These are phyloP conservation scores for Lordiphosa fenestrarum DNA, from an alignment of 2,888 invertebrate species.

Conservation along the genomic window DNA sequence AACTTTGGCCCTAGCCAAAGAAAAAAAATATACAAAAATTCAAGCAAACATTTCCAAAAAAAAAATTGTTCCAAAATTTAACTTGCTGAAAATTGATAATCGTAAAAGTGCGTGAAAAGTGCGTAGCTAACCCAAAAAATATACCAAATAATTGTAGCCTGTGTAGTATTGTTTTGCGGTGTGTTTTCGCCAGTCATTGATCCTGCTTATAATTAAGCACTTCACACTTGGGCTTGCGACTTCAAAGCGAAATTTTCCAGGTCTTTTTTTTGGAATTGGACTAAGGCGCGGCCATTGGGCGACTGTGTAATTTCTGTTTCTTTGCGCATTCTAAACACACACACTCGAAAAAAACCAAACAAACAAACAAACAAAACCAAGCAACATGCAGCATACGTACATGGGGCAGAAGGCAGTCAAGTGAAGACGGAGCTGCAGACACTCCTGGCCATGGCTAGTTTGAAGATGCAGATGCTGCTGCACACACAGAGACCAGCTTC, in stretches of 20 bases:
- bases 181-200: constrained; percentile 19
- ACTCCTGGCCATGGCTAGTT: constrained; percentile 54
- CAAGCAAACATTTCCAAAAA: constrained; percentile 10
- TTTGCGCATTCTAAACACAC: constrained; percentile 64
- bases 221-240: background rate
- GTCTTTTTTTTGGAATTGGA: constrained; percentile 33
- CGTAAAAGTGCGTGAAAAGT: constrained; percentile 40
- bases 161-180: constrained; percentile 11
- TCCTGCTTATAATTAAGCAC: constrained; percentile 34
- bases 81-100: background rate
- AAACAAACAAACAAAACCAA: constrained; percentile 56
- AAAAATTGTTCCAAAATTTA: constrained; percentile 4
- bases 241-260: constrained; percentile 1
- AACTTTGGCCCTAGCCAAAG: constrained; percentile 1
- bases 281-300: constrained; percentile 63
- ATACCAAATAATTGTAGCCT: constrained; percentile 8
- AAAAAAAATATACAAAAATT: constrained; percentile 9
- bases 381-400: background rate
- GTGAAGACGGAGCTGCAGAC: constrained; percentile 62
- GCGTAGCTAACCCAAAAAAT: constrained; percentile 20
- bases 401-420: constrained; percentile 54
- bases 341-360: constrained; percentile 46
- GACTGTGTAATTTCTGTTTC: constrained; percentile 67
- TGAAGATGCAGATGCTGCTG: constrained; percentile 61
- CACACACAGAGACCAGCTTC: constrained; percentile 2